Evolutionary conservation across 1,140 invertebrate genomes (phyloP).

Genomic region (Dendroctonus valens): DNA sequence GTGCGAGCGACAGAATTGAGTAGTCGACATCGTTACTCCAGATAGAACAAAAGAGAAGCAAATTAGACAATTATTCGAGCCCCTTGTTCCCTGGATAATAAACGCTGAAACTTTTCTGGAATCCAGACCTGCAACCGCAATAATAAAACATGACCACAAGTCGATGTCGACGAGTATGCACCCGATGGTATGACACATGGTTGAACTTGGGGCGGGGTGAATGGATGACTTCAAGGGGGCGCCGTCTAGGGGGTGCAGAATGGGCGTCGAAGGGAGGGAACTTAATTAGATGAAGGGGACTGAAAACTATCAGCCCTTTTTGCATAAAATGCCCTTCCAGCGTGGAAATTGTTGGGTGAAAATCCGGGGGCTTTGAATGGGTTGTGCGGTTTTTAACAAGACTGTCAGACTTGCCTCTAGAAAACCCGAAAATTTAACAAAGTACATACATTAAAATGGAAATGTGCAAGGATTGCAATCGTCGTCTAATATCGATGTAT

Average conservation of each 20-base stretch:
- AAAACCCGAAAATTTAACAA: too few species aligned
- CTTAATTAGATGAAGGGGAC: conserved; percentile 35
- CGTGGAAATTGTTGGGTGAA: conserved; percentile 1
- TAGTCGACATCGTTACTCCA: too few species aligned
- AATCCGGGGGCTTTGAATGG: conserved; percentile 9
- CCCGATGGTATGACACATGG: conserved; percentile 37
- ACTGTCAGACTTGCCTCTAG: background rate
- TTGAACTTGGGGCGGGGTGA: conserved; percentile 33
- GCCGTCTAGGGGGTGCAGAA: conserved; percentile 24
- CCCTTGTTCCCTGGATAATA: background rate
- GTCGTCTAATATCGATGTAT: too few species aligned
- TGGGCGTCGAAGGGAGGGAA: conserved; percentile 34
- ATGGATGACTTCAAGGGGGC: conserved; percentile 11
- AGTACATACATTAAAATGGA: too few species aligned
- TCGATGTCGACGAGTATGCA: conserved; percentile 19
- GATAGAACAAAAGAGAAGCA: too few species aligned
- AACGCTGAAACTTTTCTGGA: conserved; percentile 5
- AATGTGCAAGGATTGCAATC: too few species aligned
- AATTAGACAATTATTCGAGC: too few species aligned
- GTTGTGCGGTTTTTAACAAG: conserved; percentile 10
- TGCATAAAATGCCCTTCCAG: conserved; percentile 24
- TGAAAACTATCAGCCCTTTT: conserved; percentile 28
- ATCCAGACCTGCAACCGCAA: conserved; percentile 13
- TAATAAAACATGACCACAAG: conserved; percentile 28
- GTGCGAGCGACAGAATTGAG: too few species aligned